These are phyloP conservation scores for Drosophila neotestacea DNA, from an alignment of 2,888 invertebrate genomes.

Conservation along the genomic window DNA sequence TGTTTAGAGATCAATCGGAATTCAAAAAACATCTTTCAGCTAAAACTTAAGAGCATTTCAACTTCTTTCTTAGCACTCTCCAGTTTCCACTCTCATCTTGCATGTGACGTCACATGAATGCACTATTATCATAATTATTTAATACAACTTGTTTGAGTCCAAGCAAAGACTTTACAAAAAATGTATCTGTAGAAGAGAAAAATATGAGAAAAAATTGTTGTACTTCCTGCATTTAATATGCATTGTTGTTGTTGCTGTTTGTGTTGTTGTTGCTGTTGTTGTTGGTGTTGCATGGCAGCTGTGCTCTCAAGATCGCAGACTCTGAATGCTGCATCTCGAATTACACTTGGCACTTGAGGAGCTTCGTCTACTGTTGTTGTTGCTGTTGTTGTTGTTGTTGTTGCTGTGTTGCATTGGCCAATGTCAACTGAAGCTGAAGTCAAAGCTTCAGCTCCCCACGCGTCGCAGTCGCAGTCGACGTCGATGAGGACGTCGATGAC, in stretches of 20 bases:
- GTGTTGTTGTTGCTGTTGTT: slow-evolving; percentile 1
- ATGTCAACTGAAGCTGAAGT: slow-evolving; percentile 37
- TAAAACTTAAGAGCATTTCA: background rate
- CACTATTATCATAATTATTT: slow-evolving; percentile 66
- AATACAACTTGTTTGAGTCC: slow-evolving; percentile 61
- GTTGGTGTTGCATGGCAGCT: slow-evolving; percentile 40
- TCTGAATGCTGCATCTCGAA: slow-evolving; percentile 46
- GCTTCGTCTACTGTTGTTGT: slow-evolving; percentile 32
- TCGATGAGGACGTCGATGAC: slow-evolving; percentile 13
- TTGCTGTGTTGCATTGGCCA: slow-evolving; percentile 30
- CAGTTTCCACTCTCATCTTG: background rate
- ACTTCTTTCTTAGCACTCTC: background rate
- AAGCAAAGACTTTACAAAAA: slow-evolving; percentile 27
- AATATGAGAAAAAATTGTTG: slow-evolving; percentile 12
- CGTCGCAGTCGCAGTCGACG: slow-evolving; percentile 13
- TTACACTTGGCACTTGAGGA: slow-evolving; percentile 54
- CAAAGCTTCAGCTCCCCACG: slow-evolving; percentile 34
- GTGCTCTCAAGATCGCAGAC: slow-evolving; percentile 48
- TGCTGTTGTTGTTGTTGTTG: slow-evolving; percentile 9
- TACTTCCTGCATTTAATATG: slow-evolving; percentile 48
- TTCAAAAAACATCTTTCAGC: too few relatives aligned
- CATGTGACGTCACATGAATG: slow-evolving; percentile 42
- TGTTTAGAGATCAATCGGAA: too few relatives aligned
- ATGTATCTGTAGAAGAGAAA: background rate
- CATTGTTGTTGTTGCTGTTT: slow-evolving; percentile 18